Evolutionary conservation across 2,888 invertebrate species (phyloP).

Genomic region (Latrodectus elegans): DNA sequence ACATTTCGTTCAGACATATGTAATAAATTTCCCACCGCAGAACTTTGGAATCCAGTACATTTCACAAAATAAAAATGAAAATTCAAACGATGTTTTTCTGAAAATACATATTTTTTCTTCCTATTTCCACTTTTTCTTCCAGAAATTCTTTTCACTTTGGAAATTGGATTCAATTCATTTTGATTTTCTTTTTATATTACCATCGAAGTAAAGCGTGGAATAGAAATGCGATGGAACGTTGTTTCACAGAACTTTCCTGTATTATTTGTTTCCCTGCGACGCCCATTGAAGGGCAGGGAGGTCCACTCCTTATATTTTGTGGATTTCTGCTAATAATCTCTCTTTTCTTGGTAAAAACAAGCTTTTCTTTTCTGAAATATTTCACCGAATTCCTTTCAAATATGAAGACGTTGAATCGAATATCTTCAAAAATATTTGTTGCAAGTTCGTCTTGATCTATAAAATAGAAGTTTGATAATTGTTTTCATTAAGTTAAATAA

Average conservation of each 20-base stretch:
- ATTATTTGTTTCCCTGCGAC: background rate
- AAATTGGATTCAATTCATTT: constrained; percentile 68
- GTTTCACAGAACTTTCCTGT: constrained; percentile 50
- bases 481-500: no score
- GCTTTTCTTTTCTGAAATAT: no score
- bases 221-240: constrained; percentile 61
- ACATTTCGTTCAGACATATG: constrained; percentile 29
- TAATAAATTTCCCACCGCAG: constrained; percentile 56
- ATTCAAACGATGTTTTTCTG: constrained; percentile 62
- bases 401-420: no score
- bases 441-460: no score
- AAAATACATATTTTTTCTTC: constrained; percentile 55
- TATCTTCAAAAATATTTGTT: no score
- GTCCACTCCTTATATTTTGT: no score
- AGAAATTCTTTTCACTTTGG: constrained; percentile 46
- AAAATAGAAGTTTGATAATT: no score
- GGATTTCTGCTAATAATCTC: no score
- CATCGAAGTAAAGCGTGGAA: constrained; percentile 37
- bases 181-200: constrained; percentile 32
- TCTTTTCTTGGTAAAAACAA: no score
- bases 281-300: background rate
- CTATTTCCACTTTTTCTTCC: constrained; percentile 32
- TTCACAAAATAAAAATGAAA: constrained; percentile 57
- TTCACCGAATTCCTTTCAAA: no score
- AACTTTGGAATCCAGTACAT: constrained; percentile 60